Base-by-base conservation (phyloP, 1,140 invertebrate genomes). In the Frieseomelitta varia region DNA sequence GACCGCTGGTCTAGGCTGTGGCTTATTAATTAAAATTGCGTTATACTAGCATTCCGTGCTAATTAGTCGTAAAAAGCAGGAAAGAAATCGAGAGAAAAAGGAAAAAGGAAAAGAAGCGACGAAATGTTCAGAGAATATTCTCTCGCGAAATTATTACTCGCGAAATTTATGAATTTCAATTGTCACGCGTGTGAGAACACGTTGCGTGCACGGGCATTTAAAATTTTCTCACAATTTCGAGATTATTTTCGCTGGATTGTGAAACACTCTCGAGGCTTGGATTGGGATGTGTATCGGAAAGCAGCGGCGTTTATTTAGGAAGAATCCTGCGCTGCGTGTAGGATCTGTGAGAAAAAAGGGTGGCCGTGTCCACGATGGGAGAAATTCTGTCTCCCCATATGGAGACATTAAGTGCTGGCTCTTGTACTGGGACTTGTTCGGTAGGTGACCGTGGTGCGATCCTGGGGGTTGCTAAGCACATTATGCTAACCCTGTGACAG, bases 401-500 rank as follows among this genome's bases (percentile, higher is more conserved):
- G 67, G 63, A 72, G 72, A 55, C 27, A 74, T 88, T 81, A 88
- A 88, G 79, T 85, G 75, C 78, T 51, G 58, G 27, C 27, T 76
- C 74, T 76, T 76, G 71, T 83, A 81, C n/a, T 6, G 30, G 53
- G 63, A 69, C 39, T 87, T 87, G 74, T 85, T 85, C 58, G 34
- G n/a, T 75, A 65, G 63, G 24, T 85, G 68, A 81, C 74, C 68
- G 30, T 82, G 74, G 53, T 73, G 27, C 51, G 69, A 85, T 47
- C 56, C 58, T 39, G 19, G 71, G 39, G 30, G 65, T 85, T 81
- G 68, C 75, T 87, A 87, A 87, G 79, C 80, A 85, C 87, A 90
- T 90, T 89, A 90, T 84, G 77, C 89, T 87, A 90, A 90, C 73
- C 73, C 85, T n/a, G 82, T 72, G 79, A 85, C 85, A 77, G 61